Evolutionary conservation across 1,140 invertebrate species (phyloP).

Genomic region (Drosophila ananassae): DNA sequence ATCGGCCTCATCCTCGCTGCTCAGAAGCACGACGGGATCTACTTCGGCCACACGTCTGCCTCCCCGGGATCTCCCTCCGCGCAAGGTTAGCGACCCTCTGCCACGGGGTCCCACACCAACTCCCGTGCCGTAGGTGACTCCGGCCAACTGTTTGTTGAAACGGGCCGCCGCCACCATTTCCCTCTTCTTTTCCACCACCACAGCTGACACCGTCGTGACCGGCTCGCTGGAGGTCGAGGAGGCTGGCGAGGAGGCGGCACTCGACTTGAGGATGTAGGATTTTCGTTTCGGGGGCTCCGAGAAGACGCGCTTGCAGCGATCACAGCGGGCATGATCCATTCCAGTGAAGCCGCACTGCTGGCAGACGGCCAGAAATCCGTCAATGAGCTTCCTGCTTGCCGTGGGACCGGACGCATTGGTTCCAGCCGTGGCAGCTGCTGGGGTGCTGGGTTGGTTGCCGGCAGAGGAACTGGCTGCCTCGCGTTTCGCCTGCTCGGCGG

Average conservation of each 20-base stretch:
- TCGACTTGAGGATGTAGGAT: slow-evolving; percentile 79
- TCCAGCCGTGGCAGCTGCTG: slow-evolving; percentile 54
- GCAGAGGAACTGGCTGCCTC: slow-evolving; percentile 39
- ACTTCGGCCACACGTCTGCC: slow-evolving; percentile 84
- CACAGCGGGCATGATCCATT: slow-evolving; percentile 89
- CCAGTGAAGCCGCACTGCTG: slow-evolving; percentile 89
- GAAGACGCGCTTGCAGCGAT: slow-evolving; percentile 87
- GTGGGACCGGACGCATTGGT: slow-evolving; percentile 58
- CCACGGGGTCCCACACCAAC: slow-evolving; percentile 37
- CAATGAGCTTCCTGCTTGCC: slow-evolving; percentile 85
- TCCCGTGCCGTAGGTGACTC: slow-evolving; percentile 6
- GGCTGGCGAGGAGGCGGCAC: slow-evolving; percentile 35
- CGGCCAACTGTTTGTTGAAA: slow-evolving; percentile 33
- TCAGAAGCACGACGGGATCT: slow-evolving; percentile 87
- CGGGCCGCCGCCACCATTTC: slow-evolving; percentile 37
- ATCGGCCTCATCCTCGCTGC: slow-evolving; percentile 86
- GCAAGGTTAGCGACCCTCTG: slow-evolving; percentile 56
- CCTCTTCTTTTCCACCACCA: slow-evolving; percentile 65
- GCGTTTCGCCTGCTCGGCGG: slow-evolving; percentile 54
- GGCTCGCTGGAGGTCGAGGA: slow-evolving; percentile 55
- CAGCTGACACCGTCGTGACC: slow-evolving; percentile 62
- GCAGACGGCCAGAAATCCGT: slow-evolving; percentile 89
- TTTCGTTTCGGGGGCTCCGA: slow-evolving; percentile 86
- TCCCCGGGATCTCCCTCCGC: slow-evolving; percentile 63
- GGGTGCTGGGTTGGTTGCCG: slow-evolving; percentile 5